Evolutionary conservation across 2,888 invertebrate genomes (phyloP).

Genomic region (Scrobipalpa atriplicella): DNA sequence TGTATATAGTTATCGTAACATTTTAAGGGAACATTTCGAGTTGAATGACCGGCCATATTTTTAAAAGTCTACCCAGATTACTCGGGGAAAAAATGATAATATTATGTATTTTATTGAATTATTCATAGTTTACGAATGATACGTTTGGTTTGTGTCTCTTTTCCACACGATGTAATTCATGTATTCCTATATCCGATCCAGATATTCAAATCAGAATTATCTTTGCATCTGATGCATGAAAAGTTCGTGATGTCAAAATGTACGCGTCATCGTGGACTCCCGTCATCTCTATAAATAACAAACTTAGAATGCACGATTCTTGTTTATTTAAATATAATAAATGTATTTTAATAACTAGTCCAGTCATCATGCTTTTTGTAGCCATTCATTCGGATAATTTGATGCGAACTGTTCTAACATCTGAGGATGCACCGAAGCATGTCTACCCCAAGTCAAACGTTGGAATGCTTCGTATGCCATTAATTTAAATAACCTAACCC

Average conservation of each 20-base stretch:
- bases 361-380: slow-evolving; percentile 11
- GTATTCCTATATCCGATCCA: slow-evolving; percentile 65
- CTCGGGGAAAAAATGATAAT: slow-evolving; percentile 62
- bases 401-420: slow-evolving; percentile 14
- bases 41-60: slow-evolving; percentile 76
- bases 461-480: slow-evolving; percentile 15
- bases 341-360: slow-evolving; percentile 1
- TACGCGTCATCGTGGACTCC: slow-evolving; percentile 35
- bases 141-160: slow-evolving; percentile 54
- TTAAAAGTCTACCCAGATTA: slow-evolving; percentile 71
- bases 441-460: slow-evolving; percentile 17
- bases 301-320: slow-evolving; percentile 4
- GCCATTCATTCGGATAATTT: not conserved
- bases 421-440: slow-evolving; percentile 13
- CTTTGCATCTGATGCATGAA: slow-evolving; percentile 46
- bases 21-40: slow-evolving; percentile 36
- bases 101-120: slow-evolving; percentile 60
- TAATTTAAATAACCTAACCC: slow-evolving; percentile 15
- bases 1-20: not conserved
- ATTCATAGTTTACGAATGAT: slow-evolving; percentile 60
- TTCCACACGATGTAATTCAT: slow-evolving; percentile 54
- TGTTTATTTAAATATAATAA: not conserved
- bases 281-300: slow-evolving; percentile 24
- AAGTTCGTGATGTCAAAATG: slow-evolving; percentile 46
- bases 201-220: slow-evolving; percentile 61